Conservation (phyloP, 2,888 invertebrate genomes). For the Phoronis australis region DNA sequence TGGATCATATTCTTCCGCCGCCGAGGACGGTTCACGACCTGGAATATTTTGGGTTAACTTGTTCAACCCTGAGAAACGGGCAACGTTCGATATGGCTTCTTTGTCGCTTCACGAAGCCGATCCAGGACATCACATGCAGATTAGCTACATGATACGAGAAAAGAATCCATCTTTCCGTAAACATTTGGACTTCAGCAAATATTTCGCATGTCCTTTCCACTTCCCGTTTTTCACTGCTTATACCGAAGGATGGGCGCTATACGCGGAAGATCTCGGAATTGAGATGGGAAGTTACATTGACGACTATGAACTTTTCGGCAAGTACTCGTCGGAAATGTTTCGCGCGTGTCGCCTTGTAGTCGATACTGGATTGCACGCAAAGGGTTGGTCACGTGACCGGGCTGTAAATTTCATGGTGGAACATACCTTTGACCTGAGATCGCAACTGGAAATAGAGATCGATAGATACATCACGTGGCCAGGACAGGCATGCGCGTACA, state of each 20-base stretch:
- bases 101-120: slow-evolving; percentile 49
- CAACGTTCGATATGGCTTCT: slow-evolving; percentile 47
- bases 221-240: slow-evolving; percentile 47
- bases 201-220: slow-evolving; percentile 34
- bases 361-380: too few relatives aligned
- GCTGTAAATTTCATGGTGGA: too few relatives aligned
- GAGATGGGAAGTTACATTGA: slow-evolving; percentile 3
- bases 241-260: slow-evolving; percentile 22
- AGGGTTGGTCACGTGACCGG: too few relatives aligned
- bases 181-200: slow-evolving; percentile 26
- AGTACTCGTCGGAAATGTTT: background rate
- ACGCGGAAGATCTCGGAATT: slow-evolving; percentile 7
- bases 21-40: slow-evolving; percentile 24
- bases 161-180: slow-evolving; percentile 24
- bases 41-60: slow-evolving; percentile 43
- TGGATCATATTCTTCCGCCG: slow-evolving; percentile 34
- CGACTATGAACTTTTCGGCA: background rate
- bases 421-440: too few relatives aligned
- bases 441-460: too few relatives aligned
- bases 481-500: too few relatives aligned
- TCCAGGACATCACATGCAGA: slow-evolving; percentile 51
- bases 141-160: background rate
- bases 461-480: too few relatives aligned
- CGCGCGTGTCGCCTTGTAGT: too few relatives aligned
- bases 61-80: slow-evolving; percentile 29